Evolutionary conservation across 2,113 vertebrate genomes (phyloP).

Genomic region (Cyprinodon variegatus): DNA sequence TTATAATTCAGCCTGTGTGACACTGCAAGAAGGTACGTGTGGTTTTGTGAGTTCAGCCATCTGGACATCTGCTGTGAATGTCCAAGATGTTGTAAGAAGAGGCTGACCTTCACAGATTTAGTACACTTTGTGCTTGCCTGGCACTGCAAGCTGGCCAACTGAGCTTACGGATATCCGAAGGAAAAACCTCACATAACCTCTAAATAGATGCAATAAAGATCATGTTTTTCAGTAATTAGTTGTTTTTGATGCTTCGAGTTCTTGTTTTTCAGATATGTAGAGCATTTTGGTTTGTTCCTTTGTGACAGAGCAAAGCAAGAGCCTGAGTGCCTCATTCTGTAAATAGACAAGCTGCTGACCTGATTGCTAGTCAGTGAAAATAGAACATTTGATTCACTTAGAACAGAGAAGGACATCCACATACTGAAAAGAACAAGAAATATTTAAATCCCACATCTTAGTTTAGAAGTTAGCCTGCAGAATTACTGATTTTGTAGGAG

Average conservation of each 20-base stretch:
- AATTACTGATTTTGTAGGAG: slow-evolving; percentile 20
- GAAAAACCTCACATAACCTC: slow-evolving; percentile 34
- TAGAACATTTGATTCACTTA: slow-evolving; percentile 36
- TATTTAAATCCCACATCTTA: not conserved
- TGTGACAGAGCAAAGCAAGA: slow-evolving; percentile 47
- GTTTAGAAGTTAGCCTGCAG: not conserved
- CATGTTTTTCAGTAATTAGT: not conserved
- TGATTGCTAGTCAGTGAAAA: slow-evolving; percentile 71
- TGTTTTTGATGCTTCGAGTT: slow-evolving; percentile 1
- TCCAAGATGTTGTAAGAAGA: slow-evolving; percentile 31
- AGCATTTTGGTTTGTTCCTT: slow-evolving; percentile 21
- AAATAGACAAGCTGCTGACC: slow-evolving; percentile 76
- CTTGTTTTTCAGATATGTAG: slow-evolving; percentile 3
- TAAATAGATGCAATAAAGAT: slow-evolving; percentile 22
- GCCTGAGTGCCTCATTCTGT: slow-evolving; percentile 50
- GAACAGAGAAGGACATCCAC: slow-evolving; percentile 20
- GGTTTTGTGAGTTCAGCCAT: slow-evolving; percentile 26
- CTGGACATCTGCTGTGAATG: slow-evolving; percentile 21
- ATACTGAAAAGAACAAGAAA: slow-evolving; percentile 24
- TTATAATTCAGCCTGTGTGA: slow-evolving; percentile 6
- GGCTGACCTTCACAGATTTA: slow-evolving; percentile 52
- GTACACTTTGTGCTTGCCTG: slow-evolving; percentile 30
- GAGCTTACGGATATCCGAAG: slow-evolving; percentile 52
- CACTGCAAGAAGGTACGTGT: slow-evolving; percentile 9
- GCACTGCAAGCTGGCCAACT: slow-evolving; percentile 15